These are phyloP conservation scores for Psittacula echo DNA, from an alignment of 2,797 vertebrate species.

Conservation along the genomic window DNA sequence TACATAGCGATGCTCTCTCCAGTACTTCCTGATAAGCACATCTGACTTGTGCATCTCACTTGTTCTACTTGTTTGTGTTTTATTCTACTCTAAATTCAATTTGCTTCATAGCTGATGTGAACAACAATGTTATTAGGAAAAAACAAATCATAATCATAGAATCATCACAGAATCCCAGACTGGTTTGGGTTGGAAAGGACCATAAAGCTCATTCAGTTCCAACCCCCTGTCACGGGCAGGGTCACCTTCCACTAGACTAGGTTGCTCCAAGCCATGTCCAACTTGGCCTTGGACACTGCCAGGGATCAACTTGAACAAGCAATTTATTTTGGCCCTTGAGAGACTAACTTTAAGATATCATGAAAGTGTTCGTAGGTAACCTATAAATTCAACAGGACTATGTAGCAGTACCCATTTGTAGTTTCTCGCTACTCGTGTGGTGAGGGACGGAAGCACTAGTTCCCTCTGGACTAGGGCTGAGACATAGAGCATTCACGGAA, in stretches of 20 bases:
- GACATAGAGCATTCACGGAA: no score
- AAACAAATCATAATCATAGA: background rate
- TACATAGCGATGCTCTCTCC: background rate
- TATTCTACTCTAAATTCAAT: background rate
- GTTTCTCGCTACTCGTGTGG: no score
- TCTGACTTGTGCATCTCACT: background rate
- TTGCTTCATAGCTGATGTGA: background rate
- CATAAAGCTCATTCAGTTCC: background rate
- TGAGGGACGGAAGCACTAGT: no score
- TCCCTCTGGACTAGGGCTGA: no score
- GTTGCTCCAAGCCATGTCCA: background rate
- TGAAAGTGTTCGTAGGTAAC: fast-evolving
- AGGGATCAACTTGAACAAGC: background rate
- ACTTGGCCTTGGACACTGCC: background rate
- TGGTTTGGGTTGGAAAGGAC: background rate
- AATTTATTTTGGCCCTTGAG: background rate
- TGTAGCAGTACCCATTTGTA: background rate
- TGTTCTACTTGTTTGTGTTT: background rate
- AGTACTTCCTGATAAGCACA: background rate
- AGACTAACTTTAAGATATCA: background rate
- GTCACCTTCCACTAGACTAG: background rate
- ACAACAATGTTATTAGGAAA: background rate
- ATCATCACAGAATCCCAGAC: background rate
- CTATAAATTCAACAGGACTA: background rate
- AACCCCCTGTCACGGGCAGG: background rate